phyloP scores from a whole-genome alignment of 2,888 invertebrate species.

The Polyommatus icarus region DNA sequence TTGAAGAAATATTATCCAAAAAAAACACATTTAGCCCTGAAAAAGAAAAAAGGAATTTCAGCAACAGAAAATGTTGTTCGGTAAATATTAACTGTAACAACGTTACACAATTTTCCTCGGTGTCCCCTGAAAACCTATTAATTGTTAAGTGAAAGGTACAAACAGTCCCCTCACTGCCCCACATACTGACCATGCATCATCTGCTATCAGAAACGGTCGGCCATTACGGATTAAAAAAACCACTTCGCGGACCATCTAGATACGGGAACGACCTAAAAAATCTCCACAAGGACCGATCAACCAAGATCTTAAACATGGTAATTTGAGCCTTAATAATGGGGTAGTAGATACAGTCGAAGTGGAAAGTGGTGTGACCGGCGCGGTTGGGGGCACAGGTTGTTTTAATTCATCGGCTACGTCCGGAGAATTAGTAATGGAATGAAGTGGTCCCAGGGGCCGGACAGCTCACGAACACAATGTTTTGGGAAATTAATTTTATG shows the following conservation, averaged over 20 bases:
- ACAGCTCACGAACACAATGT: conserved; percentile 48
- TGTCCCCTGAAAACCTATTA: neutral
- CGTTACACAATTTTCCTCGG: neutral
- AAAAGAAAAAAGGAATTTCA: too few relatives aligned
- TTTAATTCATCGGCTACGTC: conserved; percentile 64
- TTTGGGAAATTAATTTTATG: conserved; percentile 48
- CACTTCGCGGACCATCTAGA: conserved; percentile 66
- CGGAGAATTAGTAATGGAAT: conserved; percentile 70
- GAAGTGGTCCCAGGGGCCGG: conserved; percentile 65
- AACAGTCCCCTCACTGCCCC: conserved; percentile 37
- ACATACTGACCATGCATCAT: conserved; percentile 63
- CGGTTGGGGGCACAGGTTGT: conserved; percentile 45
- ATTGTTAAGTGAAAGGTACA: conserved; percentile 10
- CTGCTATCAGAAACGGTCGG: conserved; percentile 59
- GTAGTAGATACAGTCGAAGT: conserved; percentile 39
- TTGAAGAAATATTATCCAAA: too few relatives aligned
- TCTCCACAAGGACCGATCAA: conserved; percentile 36
- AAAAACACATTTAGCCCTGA: too few relatives aligned
- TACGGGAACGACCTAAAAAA: conserved; percentile 45
- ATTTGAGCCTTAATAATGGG: conserved; percentile 37
- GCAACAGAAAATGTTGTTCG: too few relatives aligned
- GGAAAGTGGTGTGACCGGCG: conserved; percentile 35
- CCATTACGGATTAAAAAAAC: conserved; percentile 74
- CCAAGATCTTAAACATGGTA: conserved; percentile 38
- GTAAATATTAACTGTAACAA: neutral